These are phyloP conservation scores for Colletes gigas DNA, from an alignment of 1,140 invertebrate genomes.

Conservation along the genomic window DNA sequence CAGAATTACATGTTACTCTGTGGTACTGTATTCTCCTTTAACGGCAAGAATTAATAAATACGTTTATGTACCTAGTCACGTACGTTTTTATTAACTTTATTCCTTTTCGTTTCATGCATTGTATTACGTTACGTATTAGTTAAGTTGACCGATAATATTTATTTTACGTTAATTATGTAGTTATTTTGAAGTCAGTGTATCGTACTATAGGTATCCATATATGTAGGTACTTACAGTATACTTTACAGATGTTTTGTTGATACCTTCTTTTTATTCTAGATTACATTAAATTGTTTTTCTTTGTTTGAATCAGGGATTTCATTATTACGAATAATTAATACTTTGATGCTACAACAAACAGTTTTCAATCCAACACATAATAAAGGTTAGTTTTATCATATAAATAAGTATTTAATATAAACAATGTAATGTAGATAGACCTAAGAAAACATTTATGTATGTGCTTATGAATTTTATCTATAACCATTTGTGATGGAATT, in stretches of 20 bases:
- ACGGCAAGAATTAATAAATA: no score
- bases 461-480: not conserved
- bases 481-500: not conserved
- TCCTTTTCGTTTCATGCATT: not conserved
- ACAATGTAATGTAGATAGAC: not conserved
- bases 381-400: conserved; percentile 28
- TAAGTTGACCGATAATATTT: not conserved
- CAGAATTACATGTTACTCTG: no score
- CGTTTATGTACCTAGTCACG: not conserved
- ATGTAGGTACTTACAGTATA: not conserved
- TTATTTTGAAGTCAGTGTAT: conserved; percentile 1
- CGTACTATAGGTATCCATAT: not conserved
- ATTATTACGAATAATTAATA: not conserved
- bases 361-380: not conserved
- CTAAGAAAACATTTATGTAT: not conserved
- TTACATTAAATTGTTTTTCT: not conserved
- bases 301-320: not conserved
- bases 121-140: not conserved
- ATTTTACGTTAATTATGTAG: not conserved
- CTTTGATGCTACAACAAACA: not conserved
- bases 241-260: not conserved
- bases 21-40: no score
- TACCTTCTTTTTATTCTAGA: not conserved
- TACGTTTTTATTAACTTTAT: not conserved
- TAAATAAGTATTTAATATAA: not conserved